Base-by-base conservation (phyloP, 2,888 invertebrate genomes). In the Acanthoscelides obtectus region DNA sequence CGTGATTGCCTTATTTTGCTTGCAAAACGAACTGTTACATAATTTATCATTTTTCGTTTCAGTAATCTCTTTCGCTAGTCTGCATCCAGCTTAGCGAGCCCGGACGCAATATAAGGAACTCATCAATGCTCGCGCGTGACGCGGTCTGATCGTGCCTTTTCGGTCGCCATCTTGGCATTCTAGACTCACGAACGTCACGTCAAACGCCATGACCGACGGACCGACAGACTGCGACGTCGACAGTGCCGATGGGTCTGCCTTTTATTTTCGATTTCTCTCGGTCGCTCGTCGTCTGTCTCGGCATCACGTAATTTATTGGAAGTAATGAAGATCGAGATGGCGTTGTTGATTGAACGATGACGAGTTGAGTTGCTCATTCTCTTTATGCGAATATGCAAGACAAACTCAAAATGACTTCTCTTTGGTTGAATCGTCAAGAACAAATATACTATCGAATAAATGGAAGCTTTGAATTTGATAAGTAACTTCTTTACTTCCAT, bases 141-240 rank as follows among this genome's bases (percentile, higher is more conserved):
- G 45, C 12, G 5, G 45, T 17, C 45, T 6, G 12, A 45, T 45
- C 45, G 45, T 45, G 45, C 45, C 12, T 6, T 45, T 45, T 45
- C 45, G 45, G 45, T 17, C 45, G 45, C 45, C 45, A 45, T 45
- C 45, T 45, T 45, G 45, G 45, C 45, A 45, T 45, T 45, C 45
- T 45, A 66, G 72, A 72, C 73, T 72, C 75, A 74, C 72, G 76
- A 72, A 72, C 72, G 73, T 76, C 76, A 76, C 76, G 73, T 74
- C 75, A 72, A 64, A 72, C 72, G 73, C 71, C 72, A 71, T 72
- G 73, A 72, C 72, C 5, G 45, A 72, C 72, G 72, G 68, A n/a
- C n/a, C n/a, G n/a, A n/a, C n/a, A n/a, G n/a, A n/a, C n/a, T n/a
- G n/a, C n/a, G n/a, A 6, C 45, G 45, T 45, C 45, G 45, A 45